Evolutionary conservation across 2,797 vertebrate genomes (phyloP), one percentile per base, ranked within the genome.

Genomic region (Halcyon leucocephala): DNA sequence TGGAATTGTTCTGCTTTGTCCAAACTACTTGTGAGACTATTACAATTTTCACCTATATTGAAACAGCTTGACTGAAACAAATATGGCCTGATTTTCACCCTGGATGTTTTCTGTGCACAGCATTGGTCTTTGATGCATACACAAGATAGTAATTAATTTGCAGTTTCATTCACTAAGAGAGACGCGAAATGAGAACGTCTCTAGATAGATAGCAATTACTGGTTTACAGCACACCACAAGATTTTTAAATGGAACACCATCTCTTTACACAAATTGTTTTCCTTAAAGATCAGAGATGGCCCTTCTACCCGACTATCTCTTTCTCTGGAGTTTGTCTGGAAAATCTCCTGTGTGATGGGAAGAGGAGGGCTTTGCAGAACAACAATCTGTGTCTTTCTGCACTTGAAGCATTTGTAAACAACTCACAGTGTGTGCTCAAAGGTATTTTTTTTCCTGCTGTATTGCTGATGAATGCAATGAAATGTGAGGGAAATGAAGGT

Each of bases 401-500:
- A 10, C 86, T 71, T 2, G 12, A 64, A 90, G 92, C 94, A 91
- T 97, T 97, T 95, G 97, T 96, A 97, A 97, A 97, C 94, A 95
- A 62, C 93, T 95, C 81, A 52, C 95, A 77, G 67, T 90, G 78
- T 95, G 96, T 94, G 96, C 96, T 95, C 93, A 81, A 90, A 94
- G 94, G 72, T 76, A 31, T 52, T 92, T 93, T 86, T 95, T 90
- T 85, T 92, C 93, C 93, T 90, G 83, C 88, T 95, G 78, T 90
- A 95, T 96, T 95, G 93, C 90, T 95, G 93, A 97, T 90, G 93
- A 96, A 97, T 97, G 96, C 94, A 94, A 92, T 87, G 83, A 95
- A 96, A 95, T 92, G 91, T 80, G 92, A 90, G 94, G 88, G 91
- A 96, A 97, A 96, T 93, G 64, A 96, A 95, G 86, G 94, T 96